phyloP scores from a whole-genome alignment of 1,140 invertebrate species.

The Physella acuta region DNA sequence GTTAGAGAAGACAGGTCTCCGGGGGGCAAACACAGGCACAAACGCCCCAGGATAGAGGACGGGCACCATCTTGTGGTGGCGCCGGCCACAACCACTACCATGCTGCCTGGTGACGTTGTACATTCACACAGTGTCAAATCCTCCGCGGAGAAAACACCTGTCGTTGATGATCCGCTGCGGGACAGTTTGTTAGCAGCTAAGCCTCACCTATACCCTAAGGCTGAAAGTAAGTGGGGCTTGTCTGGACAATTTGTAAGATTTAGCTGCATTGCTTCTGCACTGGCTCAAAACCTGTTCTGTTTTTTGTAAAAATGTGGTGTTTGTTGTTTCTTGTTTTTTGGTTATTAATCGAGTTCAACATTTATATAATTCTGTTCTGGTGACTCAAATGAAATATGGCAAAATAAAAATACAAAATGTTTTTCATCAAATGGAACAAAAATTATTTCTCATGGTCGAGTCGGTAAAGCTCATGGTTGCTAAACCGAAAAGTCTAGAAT shows the following conservation, averaged over 20 bases:
- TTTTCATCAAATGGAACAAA: too few species aligned
- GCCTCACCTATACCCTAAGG: conserved; percentile 46
- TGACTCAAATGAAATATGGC: too few species aligned
- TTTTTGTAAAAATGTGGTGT: too few species aligned
- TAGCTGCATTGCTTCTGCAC: background rate
- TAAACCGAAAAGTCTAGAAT: too few species aligned
- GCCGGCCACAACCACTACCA: conserved; percentile 16
- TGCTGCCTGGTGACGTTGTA: conserved; percentile 9
- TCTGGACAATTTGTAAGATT: background rate
- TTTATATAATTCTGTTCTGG: too few species aligned
- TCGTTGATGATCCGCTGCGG: conserved; percentile 36
- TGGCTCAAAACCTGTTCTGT: too few species aligned
- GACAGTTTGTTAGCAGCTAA: conserved; percentile 42
- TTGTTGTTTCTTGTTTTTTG: too few species aligned
- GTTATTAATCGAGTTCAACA: too few species aligned
- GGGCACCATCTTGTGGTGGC: background rate
- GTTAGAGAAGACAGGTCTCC: conserved; percentile 56
- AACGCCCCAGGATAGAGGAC: conserved; percentile 42
- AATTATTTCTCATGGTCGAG: too few species aligned
- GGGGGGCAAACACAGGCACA: conserved; percentile 53
- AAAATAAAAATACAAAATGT: too few species aligned
- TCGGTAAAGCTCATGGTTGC: too few species aligned
- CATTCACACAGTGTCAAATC: background rate
- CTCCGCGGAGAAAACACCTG: conserved; percentile 9
- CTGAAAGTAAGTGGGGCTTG: conserved; percentile 43